Percentiles rank a stretch among this genome's conserved stretches.
phyloP scores from a whole-genome alignment of 1,140 invertebrate genomes.

The Rhyacophila brunnea region DNA sequence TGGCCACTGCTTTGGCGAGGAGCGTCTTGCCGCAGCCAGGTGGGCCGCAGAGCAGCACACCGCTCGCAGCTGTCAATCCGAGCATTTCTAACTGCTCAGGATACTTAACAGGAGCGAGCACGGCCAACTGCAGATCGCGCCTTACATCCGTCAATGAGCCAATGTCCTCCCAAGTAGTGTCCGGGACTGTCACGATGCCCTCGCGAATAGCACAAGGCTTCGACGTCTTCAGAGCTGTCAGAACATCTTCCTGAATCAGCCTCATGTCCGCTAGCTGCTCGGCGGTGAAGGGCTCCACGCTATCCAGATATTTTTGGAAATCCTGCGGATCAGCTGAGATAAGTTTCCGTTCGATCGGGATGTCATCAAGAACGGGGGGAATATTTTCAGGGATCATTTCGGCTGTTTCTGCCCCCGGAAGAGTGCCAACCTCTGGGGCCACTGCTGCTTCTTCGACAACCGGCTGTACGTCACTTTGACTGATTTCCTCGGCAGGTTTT shows the following conservation, averaged over 20 bases:
- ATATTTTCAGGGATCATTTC: not conserved
- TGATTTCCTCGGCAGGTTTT: slow-evolving; percentile 21
- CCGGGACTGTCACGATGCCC: slow-evolving; percentile 96
- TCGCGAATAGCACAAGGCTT: slow-evolving; percentile 94
- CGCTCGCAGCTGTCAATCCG: slow-evolving; percentile 78
- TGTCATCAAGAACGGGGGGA: not conserved
- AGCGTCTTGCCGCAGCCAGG: slow-evolving; percentile 94
- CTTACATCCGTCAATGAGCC: slow-evolving; percentile 88
- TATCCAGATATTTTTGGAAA: slow-evolving; percentile 40
- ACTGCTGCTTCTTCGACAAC: not conserved
- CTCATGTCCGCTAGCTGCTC: slow-evolving; percentile 62
- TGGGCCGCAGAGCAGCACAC: slow-evolving; percentile 89
- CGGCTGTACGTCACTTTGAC: not conserved
- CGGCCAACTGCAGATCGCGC: slow-evolving; percentile 85
- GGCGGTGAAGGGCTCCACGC: slow-evolving; percentile 52
- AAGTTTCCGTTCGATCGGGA: not conserved
- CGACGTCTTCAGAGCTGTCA: slow-evolving; percentile 75
- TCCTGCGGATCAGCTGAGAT: slow-evolving; percentile 10
- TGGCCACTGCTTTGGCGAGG: slow-evolving; percentile 90
- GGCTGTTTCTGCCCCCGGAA: not conserved
- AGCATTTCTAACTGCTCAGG: slow-evolving; percentile 75
- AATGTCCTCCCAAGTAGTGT: slow-evolving; percentile 96
- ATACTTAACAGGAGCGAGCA: slow-evolving; percentile 89
- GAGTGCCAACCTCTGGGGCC: slow-evolving; percentile 1
- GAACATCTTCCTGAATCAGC: slow-evolving; percentile 75